These are phyloP conservation scores for Antheraea pernyi DNA, from an alignment of 1,140 invertebrate species.

Conservation along the genomic window DNA sequence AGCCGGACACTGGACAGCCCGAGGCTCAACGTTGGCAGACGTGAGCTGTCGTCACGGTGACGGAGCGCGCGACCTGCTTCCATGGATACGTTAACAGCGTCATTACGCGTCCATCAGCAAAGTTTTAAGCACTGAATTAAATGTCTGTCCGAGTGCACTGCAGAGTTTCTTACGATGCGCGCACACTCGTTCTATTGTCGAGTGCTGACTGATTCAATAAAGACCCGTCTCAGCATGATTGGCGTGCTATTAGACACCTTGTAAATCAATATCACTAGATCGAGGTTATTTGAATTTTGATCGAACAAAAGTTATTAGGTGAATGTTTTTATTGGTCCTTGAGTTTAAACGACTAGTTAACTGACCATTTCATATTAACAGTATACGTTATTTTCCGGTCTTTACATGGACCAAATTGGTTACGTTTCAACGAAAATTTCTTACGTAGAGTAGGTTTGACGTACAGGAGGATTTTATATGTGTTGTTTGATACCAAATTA, in stretches of 20 bases:
- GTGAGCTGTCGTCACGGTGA: conserved; percentile 67
- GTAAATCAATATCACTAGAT: conserved; percentile 30
- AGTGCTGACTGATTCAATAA: conserved; percentile 45
- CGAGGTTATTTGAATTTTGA: conserved; percentile 14
- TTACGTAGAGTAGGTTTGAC: background rate
- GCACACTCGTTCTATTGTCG: conserved; percentile 9
- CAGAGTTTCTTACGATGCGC: conserved; percentile 17
- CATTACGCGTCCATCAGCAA: conserved; percentile 26
- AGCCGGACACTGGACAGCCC: conserved; percentile 64
- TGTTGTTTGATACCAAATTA: background rate
- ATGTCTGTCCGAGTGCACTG: conserved; percentile 49
- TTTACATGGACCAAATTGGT: background rate
- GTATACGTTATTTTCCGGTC: background rate
- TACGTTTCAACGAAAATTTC: background rate
- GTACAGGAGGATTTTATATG: background rate
- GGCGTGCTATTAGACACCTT: conserved; percentile 28
- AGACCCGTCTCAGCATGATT: conserved; percentile 42
- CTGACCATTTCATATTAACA: background rate
- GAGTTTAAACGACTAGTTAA: background rate
- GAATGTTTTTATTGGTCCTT: conserved; percentile 16
- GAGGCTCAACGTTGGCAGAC: conserved; percentile 58
- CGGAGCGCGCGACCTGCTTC: conserved; percentile 52
- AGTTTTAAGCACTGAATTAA: background rate
- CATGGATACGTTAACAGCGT: conserved; percentile 58
- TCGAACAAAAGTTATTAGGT: conserved; percentile 18